These are phyloP conservation scores for Zaprionus kolodkinae DNA, from an alignment of 1,140 invertebrate species.

Conservation along the genomic window DNA sequence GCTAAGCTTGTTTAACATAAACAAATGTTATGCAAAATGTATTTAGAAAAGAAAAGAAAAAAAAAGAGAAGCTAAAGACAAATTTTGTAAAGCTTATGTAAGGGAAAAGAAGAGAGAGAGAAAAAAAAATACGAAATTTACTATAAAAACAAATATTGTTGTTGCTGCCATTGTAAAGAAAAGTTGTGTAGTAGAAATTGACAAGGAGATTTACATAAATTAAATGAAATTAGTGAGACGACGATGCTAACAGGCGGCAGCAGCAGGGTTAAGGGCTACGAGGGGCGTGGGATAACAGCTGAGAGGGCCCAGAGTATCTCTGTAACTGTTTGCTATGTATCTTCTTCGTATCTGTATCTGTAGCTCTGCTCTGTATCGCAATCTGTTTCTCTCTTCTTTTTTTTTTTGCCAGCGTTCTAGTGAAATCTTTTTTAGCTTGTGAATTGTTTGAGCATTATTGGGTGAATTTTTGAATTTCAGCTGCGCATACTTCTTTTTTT, in stretches of 20 bases:
- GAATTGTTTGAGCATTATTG: constrained; percentile 28
- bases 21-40: constrained; percentile 63
- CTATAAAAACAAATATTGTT: constrained; percentile 44
- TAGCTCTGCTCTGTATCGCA: constrained; percentile 17
- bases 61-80: constrained; percentile 43
- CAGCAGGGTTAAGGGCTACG: constrained; percentile 4
- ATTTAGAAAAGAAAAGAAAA: constrained; percentile 20
- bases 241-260: constrained; percentile 53
- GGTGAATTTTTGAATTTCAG: constrained; percentile 29
- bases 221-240: constrained; percentile 28
- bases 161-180: constrained; percentile 40
- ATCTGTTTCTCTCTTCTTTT: background rate
- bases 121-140: constrained; percentile 15
- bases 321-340: background rate
- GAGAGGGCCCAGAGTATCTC: constrained; percentile 8
- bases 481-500: constrained; percentile 46
- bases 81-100: constrained; percentile 65
- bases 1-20: constrained; percentile 55
- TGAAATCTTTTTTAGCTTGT: constrained; percentile 6
- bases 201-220: constrained; percentile 46
- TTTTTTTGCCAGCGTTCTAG: background rate
- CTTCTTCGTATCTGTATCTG: constrained; percentile 6
- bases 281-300: constrained; percentile 36
- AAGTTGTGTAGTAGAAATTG: constrained; percentile 71
- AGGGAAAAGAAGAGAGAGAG: constrained; percentile 31